phyloP scores from a whole-genome alignment of 92 coral and sea anemone species.

The Zoanthus gigantus region DNA sequence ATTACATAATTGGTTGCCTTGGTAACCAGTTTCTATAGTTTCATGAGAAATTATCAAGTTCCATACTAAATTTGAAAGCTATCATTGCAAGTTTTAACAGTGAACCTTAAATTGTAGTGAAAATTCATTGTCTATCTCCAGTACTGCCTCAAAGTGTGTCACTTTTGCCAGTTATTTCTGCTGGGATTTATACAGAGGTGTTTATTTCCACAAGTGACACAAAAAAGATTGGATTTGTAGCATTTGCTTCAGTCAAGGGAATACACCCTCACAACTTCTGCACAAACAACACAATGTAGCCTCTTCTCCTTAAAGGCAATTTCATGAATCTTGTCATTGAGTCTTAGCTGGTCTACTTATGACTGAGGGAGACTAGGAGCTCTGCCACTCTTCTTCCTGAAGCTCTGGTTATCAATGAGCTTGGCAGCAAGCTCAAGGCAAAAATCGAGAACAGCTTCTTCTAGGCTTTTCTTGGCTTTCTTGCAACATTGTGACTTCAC shows the following conservation, averaged over 20 bases:
- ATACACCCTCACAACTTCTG: conserved; percentile 7
- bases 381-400: conserved; percentile 15
- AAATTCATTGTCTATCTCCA: conserved; percentile 3
- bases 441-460: conserved; percentile 46
- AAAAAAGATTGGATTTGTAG: conserved; percentile 2
- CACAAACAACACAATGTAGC: conserved; percentile 47
- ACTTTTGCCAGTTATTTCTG: neutral
- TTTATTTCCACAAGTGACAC: conserved; percentile 22
- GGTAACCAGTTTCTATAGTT: neutral
- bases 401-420: conserved; percentile 12
- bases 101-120: neutral
- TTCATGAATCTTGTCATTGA: conserved; percentile 32
- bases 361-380: conserved; percentile 39
- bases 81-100: neutral
- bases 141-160: conserved; percentile 10
- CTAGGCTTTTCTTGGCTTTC: conserved; percentile 44
- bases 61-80: neutral
- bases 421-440: conserved; percentile 27
- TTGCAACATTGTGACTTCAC: conserved; percentile 27
- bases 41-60: neutral
- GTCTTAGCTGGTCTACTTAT: conserved; percentile 35
- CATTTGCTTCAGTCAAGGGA: conserved; percentile 1
- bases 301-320: conserved; percentile 40
- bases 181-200: neutral
- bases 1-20: neutral